Evolutionary conservation across 2,113 vertebrate species (phyloP).

Genomic region (human (Homo sapiens)): GRCh38 chr2:77708001-77708500

Average conservation of each 20-base stretch:
- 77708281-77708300: slow-evolving; percentile 23
- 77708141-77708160: slow-evolving; percentile 27
- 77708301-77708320: neutral
- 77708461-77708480: neutral
- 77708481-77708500: neutral
- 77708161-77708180: neutral
- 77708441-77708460: neutral
- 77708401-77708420: neutral
- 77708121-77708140: neutral
- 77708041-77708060: neutral
- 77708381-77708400: slow-evolving; percentile 42
- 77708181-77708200: neutral
- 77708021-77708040: neutral
- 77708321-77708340: neutral
- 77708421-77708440: neutral
- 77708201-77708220: slow-evolving; percentile 44
- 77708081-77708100: neutral
- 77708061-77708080: neutral
- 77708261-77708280: neutral
- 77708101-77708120: neutral
- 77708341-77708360: slow-evolving; percentile 56
- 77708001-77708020: neutral
- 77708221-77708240: slow-evolving; percentile 25
- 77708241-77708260: slow-evolving; percentile 8
- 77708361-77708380: slow-evolving; percentile 27